Conservation (phyloP, 2,797 vertebrate species). For the Echeneis naucrates region DNA sequence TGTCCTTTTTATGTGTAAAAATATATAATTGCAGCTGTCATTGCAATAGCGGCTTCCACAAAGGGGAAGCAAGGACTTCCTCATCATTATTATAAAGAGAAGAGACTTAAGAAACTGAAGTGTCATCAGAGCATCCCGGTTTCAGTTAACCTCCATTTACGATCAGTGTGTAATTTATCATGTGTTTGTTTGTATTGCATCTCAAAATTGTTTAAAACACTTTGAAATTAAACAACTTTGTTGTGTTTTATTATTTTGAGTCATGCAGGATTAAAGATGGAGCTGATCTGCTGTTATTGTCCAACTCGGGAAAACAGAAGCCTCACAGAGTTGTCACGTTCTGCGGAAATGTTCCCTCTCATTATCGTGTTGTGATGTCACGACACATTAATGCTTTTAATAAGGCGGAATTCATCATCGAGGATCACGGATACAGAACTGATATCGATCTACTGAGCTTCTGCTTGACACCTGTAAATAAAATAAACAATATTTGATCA, state of each 20-base stretch:
- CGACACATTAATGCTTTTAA: too few species aligned
- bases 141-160: conserved; percentile 17
- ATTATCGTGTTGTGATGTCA: too few species aligned
- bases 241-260: neutral
- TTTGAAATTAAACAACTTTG: too few species aligned
- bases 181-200: too few species aligned
- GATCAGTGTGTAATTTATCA: conserved; percentile 17
- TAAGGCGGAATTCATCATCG: neutral
- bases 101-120: conserved; percentile 23
- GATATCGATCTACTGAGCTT: neutral
- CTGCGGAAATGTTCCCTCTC: too few species aligned
- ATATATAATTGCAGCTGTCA: neutral
- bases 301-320: neutral
- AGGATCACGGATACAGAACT: neutral
- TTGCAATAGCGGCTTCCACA: neutral
- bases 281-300: neutral
- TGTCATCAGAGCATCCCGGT: conserved; percentile 20
- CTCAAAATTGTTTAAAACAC: too few species aligned
- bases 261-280: neutral
- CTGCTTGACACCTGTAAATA: too few species aligned
- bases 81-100: conserved; percentile 30
- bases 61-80: conserved; percentile 75
- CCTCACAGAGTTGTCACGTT: neutral
- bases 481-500: neutral
- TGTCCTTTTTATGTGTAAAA: conserved; percentile 2